Conservation (phyloP, 2,888 invertebrate species). For the Ramazzottius varieornatus region DNA sequence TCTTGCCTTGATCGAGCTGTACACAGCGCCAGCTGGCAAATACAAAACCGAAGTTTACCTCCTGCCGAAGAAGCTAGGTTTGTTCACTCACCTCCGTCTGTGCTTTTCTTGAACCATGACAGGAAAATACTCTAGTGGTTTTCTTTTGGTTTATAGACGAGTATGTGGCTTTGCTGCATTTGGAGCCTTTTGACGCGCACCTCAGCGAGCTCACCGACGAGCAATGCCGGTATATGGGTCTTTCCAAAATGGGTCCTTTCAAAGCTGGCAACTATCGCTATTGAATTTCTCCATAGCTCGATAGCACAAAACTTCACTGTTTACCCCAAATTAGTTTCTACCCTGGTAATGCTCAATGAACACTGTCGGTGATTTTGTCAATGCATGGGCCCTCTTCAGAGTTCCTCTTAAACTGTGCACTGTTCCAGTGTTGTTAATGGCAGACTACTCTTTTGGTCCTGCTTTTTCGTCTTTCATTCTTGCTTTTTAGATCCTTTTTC, state of each 20-base stretch:
- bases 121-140: background rate
- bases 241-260: constrained; percentile 90
- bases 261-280: constrained; percentile 95
- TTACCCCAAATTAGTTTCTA: no score
- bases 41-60: constrained; percentile 93
- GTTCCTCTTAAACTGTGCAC: no score
- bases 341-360: no score
- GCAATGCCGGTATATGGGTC: constrained; percentile 85
- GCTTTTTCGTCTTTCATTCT: no score
- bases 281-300: no score
- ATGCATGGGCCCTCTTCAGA: no score
- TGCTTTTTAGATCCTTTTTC: no score
- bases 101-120: background rate
- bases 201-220: constrained; percentile 82
- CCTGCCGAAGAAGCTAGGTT: constrained; percentile 91
- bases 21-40: constrained; percentile 72
- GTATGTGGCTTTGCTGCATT: constrained; percentile 82
- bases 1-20: constrained; percentile 77
- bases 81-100: constrained; percentile 15
- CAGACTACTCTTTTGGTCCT: no score
- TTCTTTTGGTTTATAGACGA: constrained; percentile 39
- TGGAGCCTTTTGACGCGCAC: constrained; percentile 89
- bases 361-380: no score
- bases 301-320: no score
- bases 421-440: no score